Evolutionary conservation across 2,797 vertebrate genomes (phyloP), one percentile per base, ranked within the genome.

Genomic region (Phoeniculus purpureus): DNA sequence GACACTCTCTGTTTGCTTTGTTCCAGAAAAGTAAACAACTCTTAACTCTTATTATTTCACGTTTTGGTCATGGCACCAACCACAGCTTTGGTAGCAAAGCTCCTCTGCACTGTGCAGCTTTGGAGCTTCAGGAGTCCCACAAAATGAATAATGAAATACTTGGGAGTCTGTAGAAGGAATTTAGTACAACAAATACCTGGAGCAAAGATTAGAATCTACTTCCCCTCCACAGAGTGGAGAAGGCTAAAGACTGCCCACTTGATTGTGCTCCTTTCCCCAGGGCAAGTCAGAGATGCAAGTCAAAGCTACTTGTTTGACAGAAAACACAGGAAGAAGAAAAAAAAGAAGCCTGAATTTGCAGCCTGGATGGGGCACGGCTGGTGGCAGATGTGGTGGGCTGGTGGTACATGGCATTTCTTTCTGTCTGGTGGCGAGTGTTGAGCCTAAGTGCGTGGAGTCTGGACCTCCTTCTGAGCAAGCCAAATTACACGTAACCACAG

Each of bases 121-220:
- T 70, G 10, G 26, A 85, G 32, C 56, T 89, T 55, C 60, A 74
- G 67, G 9, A 91, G 17, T 12, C 15, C 54, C 37, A 52, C 10
- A 51, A 91, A 93, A 93, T 1, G 12, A 55, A 47, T 64, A 85
- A 84, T 54, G 64, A 84, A 91, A 79, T 17, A 68, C 58, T 60
- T 7, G 1, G n/a, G 48, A 93, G n/a, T 34, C 29, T 50, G 37
- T 19, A 64, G 59, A 67, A 66, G 72, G 89, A 94, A 90, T 88
- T 87, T 27, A 89, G 78, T 54, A 60, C 55, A 86, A 80, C 31
- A 83, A 94, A 93, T 93, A 94, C 91, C 74, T 96, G 89, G 73
- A 92, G 86, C 56, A 92, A 95, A 94, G 80, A 81, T 85, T 70
- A 84, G 34, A 83, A 94, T 85, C 87, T 75, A 26, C 80, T 83